These are phyloP conservation scores for Spilosoma lubricipeda DNA, from an alignment of 2,888 invertebrate genomes.

Conservation along the genomic window DNA sequence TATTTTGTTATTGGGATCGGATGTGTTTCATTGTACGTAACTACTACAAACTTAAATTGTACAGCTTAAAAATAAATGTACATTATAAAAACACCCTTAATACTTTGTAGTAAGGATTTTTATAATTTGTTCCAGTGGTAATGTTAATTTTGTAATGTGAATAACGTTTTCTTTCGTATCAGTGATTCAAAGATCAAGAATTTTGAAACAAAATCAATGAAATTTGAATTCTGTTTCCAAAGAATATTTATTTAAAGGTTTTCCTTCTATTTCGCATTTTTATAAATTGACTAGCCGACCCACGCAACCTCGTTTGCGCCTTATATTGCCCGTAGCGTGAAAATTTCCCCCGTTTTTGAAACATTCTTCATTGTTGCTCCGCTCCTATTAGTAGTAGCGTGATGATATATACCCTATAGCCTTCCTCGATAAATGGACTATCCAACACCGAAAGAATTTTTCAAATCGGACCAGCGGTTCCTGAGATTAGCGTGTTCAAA, in stretches of 20 bases:
- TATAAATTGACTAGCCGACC: no score
- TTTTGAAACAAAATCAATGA: conserved; percentile 23
- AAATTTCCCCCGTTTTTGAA: no score
- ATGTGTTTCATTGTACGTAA: conserved; percentile 42
- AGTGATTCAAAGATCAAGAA: conserved; percentile 46
- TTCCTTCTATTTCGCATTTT: background rate
- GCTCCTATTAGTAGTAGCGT: no score
- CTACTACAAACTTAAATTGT: conserved; percentile 17
- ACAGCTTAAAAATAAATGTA: conserved; percentile 16
- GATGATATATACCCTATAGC: no score
- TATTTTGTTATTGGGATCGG: conserved; percentile 42
- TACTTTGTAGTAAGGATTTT: background rate
- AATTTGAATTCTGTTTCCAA: background rate
- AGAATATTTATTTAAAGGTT: background rate
- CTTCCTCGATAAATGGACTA: no score
- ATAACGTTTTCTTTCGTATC: conserved; percentile 16
- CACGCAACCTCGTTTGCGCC: no score
- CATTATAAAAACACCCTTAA: conserved; percentile 17
- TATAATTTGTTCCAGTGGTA: background rate
- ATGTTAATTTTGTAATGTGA: conserved; percentile 18
- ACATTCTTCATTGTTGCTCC: no score
- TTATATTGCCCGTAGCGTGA: no score
- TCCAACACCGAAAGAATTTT: no score
- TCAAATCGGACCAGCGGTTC: no score
- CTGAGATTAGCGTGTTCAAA: no score